phyloP scores from a whole-genome alignment of 1,140 invertebrate species.

The Himalopsyche phryganea region DNA sequence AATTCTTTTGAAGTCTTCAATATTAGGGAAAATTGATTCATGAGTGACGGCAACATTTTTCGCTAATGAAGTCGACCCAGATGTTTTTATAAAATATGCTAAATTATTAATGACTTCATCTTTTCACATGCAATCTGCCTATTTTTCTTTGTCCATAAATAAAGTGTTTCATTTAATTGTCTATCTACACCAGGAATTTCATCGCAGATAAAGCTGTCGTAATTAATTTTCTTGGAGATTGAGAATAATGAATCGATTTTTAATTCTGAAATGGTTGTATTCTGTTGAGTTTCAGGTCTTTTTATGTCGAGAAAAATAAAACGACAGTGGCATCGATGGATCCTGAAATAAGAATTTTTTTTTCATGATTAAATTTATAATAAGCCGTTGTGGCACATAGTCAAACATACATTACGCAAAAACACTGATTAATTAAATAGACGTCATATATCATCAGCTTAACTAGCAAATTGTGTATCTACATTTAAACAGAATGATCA shows the following conservation, averaged over 20 bases:
- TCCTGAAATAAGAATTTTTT: slow-evolving; percentile 39
- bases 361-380: too few species aligned
- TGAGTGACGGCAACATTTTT: slow-evolving; percentile 63
- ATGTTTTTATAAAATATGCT: slow-evolving; percentile 60
- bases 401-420: too few species aligned
- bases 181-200: slow-evolving; percentile 4
- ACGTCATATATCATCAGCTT: too few species aligned
- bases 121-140: background rate
- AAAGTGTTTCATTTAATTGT: background rate
- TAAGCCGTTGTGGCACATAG: too few species aligned
- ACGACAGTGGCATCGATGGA: slow-evolving; percentile 44
- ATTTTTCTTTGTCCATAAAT: slow-evolving; percentile 7
- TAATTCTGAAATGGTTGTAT: slow-evolving; percentile 14
- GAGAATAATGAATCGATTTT: slow-evolving; percentile 18
- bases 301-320: slow-evolving; percentile 48
- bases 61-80: slow-evolving; percentile 62
- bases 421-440: too few species aligned
- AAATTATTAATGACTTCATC: slow-evolving; percentile 33
- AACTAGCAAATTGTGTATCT: too few species aligned
- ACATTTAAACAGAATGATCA: too few species aligned
- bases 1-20: slow-evolving; percentile 56
- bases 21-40: slow-evolving; percentile 61
- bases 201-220: background rate
- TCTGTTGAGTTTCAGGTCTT: slow-evolving; percentile 31
- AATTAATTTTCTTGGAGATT: background rate